Conservation (phyloP, 2,113 vertebrate species). For the Ammodramus savannarum region DNA sequence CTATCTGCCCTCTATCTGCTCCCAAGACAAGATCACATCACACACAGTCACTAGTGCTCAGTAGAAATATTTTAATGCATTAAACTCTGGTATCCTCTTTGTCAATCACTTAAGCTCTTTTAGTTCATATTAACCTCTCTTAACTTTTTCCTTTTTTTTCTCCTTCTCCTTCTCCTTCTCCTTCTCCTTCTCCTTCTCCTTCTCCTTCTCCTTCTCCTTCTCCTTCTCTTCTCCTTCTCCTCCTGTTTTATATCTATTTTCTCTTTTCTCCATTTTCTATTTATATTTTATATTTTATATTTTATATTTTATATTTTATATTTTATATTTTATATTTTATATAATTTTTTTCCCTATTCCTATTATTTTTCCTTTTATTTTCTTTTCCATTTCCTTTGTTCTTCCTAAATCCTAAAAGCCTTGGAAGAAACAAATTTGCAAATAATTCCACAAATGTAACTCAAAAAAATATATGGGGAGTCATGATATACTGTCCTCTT, state of each 20-base stretch:
- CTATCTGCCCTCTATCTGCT: too few relatives aligned
- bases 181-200: background rate
- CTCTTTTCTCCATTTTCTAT: background rate
- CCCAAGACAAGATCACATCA: background rate
- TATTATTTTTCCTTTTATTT: too few relatives aligned
- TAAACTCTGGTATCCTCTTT: background rate
- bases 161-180: too few relatives aligned
- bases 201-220: background rate
- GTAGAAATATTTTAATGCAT: background rate
- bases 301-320: too few relatives aligned
- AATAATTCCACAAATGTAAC: background rate
- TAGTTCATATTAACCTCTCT: background rate
- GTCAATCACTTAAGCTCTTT: background rate
- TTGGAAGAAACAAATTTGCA: background rate
- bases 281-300: too few relatives aligned
- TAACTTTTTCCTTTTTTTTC: background rate
- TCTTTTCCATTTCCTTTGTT: background rate
- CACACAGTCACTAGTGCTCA: background rate
- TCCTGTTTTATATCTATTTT: too few relatives aligned
- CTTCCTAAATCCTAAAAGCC: background rate
- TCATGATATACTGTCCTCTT: background rate
- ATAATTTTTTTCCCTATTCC: too few relatives aligned
- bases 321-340: background rate
- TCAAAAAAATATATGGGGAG: background rate
- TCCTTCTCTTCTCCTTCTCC: too few relatives aligned